Conservation (phyloP, 2,888 invertebrate genomes). For the Sarcophaga carnaria region DNA sequence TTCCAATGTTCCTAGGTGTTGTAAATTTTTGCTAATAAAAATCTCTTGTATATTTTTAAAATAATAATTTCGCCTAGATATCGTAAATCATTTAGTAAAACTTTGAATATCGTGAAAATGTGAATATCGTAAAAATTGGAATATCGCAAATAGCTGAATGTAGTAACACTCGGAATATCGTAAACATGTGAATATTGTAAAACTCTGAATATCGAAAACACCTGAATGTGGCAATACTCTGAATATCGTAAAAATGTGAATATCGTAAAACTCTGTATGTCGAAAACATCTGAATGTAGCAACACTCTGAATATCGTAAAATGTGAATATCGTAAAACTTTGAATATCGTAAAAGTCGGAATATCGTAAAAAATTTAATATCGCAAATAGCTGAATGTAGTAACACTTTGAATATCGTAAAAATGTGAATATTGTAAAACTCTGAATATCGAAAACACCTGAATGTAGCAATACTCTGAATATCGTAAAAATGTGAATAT, state of each 20-base stretch:
- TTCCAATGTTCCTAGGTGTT: neutral
- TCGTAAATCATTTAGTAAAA: too few species aligned
- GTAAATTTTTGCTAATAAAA: neutral
- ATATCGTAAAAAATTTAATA: too few species aligned
- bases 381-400: neutral
- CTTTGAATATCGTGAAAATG: neutral
- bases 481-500: too few species aligned
- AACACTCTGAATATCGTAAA: too few species aligned
- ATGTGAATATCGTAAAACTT: neutral
- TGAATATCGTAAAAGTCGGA: too few species aligned
- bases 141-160: neutral
- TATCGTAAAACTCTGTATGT: too few species aligned
- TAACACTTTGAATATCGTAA: neutral
- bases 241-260: neutral
- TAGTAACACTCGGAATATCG: neutral
- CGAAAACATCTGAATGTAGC: too few species aligned
- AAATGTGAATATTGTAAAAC: neutral
- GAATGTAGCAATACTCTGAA: too few species aligned
- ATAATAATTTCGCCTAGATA: neutral
- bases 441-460: neutral
- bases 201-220: neutral
- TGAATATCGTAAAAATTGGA: too few species aligned
- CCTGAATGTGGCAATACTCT: neutral
- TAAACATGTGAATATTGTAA: neutral
- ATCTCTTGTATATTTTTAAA: neutral